Evolutionary conservation across 2,888 invertebrate species (phyloP).

Genomic region (Carabus problematicus): DNA sequence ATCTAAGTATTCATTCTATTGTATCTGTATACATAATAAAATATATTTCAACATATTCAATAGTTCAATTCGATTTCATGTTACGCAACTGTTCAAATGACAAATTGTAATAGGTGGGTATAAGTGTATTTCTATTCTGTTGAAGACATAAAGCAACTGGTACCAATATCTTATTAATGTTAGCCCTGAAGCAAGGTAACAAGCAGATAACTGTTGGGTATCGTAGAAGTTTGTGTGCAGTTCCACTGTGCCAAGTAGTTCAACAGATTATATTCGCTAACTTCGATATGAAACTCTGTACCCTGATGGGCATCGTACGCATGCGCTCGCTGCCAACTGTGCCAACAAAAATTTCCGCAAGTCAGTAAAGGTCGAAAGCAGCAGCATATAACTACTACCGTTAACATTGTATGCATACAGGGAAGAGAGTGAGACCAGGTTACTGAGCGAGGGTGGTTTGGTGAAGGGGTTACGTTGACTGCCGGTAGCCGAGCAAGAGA

Average conservation of each 20-base stretch:
- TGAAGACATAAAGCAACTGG: conserved; percentile 1
- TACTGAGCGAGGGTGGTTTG: too few species aligned
- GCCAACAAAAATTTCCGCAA: conserved; percentile 26
- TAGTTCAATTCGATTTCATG: too few species aligned
- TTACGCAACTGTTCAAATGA: not conserved
- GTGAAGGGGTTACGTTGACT: too few species aligned
- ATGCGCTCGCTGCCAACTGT: conserved; percentile 21
- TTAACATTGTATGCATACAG: too few species aligned
- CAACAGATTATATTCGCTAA: conserved; percentile 40
- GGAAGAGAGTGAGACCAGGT: not conserved
- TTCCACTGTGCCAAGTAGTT: conserved; percentile 38
- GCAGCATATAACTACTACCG: too few species aligned
- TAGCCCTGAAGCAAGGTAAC: conserved; percentile 19
- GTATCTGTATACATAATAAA: too few species aligned
- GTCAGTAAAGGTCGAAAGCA: not conserved
- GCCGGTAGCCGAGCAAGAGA: too few species aligned
- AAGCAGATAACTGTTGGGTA: conserved; percentile 31
- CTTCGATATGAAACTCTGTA: conserved; percentile 39
- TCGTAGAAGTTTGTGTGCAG: conserved; percentile 27
- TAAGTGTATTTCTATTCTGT: not conserved
- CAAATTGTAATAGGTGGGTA: not conserved
- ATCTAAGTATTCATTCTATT: too few species aligned
- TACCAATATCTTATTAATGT: conserved; percentile 14
- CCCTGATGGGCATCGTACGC: conserved; percentile 37
- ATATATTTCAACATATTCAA: not conserved